These are phyloP conservation scores for Clytia hemisphaerica DNA, from an alignment of 30 jellyfish, hydroid and myxozoan genomes.

Conservation along the genomic window DNA sequence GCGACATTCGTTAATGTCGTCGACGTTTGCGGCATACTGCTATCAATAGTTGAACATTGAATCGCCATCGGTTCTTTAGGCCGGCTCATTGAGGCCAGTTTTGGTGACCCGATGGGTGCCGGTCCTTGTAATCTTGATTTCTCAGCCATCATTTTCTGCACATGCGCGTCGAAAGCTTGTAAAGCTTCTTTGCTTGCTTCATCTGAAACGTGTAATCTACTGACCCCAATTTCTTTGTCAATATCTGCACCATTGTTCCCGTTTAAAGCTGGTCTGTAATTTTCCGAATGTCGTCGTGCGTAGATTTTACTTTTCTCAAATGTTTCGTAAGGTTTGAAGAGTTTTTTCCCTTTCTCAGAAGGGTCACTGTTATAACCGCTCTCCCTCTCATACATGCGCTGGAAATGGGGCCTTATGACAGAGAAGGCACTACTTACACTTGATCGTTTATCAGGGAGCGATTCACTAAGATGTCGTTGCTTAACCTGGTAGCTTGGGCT, in stretches of 20 bases:
- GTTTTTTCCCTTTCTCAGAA: background rate
- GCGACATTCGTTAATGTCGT: conserved; percentile 29
- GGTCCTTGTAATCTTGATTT: background rate
- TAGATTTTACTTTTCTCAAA: background rate
- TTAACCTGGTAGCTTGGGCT: too few relatives aligned
- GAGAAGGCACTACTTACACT: too few relatives aligned
- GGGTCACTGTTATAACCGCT: conserved; percentile 22
- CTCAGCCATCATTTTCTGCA: conserved; percentile 19
- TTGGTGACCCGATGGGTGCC: background rate
- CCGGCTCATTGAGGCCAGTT: too few relatives aligned
- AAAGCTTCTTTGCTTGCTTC: conserved; percentile 14
- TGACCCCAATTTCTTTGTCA: background rate
- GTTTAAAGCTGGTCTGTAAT: background rate
- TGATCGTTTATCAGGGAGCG: too few relatives aligned
- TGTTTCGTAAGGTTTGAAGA: background rate
- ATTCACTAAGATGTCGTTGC: too few relatives aligned
- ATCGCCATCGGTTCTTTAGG: conserved; percentile 16
- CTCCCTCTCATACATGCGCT: background rate
- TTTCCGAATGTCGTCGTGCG: too few relatives aligned
- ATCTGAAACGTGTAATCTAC: conserved; percentile 5
- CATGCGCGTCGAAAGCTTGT: conserved; percentile 18
- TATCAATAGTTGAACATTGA: conserved; percentile 73
- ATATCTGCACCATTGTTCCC: background rate
- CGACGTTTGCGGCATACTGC: too few relatives aligned
- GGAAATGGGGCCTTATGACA: too few relatives aligned